These are phyloP conservation scores for Dromas ardeola DNA, from an alignment of 2,113 vertebrate species.

Conservation along the genomic window DNA sequence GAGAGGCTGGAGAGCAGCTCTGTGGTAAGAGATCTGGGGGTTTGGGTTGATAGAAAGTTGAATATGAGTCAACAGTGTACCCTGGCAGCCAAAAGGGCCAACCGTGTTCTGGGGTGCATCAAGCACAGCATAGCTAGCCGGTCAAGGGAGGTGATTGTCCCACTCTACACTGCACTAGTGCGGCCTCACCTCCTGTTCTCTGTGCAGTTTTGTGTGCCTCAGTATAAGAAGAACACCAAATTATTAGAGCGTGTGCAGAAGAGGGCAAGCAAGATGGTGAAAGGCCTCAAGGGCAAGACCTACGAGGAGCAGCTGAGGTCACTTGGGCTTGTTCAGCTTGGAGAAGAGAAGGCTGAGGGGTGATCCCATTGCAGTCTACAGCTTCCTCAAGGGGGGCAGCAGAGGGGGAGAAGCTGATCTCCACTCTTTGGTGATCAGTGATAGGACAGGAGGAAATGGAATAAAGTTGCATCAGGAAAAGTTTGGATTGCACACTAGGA, in stretches of 20 bases:
- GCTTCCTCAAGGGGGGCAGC: accelerated
- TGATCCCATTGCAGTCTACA: background rate
- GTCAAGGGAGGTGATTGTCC: background rate
- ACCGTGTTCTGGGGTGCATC: background rate
- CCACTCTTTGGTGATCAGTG: background rate
- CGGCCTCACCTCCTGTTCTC: accelerated
- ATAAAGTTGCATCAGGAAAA: background rate
- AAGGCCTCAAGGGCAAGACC: background rate
- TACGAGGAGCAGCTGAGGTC: background rate
- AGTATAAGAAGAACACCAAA: background rate
- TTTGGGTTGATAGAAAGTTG: background rate
- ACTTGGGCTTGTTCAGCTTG: background rate
- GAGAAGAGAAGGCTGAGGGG: background rate
- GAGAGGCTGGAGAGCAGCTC: background rate
- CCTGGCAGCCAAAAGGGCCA: background rate
- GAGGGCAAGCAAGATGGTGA: background rate
- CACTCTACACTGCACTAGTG: background rate
- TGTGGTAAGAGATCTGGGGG: background rate
- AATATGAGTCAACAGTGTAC: background rate
- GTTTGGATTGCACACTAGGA: background rate
- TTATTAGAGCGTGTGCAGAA: background rate
- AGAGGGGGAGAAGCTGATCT: too few species aligned
- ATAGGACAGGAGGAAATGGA: background rate
- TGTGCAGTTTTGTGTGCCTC: background rate
- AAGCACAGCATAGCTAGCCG: background rate